Conservation (phyloP, 2,113 vertebrate genomes). For the Prolemur simus region DNA sequence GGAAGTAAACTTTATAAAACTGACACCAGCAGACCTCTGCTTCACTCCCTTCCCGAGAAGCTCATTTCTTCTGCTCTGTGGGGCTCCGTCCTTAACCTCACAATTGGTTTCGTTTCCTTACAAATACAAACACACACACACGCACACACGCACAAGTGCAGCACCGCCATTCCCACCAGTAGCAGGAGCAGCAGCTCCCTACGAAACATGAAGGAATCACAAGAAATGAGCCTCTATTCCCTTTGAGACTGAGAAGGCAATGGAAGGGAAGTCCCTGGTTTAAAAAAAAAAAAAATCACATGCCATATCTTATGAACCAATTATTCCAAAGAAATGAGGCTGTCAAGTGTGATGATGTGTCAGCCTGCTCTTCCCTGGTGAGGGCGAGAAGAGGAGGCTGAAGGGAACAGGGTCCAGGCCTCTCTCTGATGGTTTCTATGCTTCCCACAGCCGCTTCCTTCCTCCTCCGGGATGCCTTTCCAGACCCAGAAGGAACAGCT, state of each 20-base stretch:
- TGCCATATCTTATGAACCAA: background rate
- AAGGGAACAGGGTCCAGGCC: background rate
- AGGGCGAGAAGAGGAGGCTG: background rate
- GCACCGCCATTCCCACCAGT: background rate
- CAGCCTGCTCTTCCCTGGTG: background rate
- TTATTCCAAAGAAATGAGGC: slow-evolving; percentile 16
- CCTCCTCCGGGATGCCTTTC: background rate
- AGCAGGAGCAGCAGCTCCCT: background rate
- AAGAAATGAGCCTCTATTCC: background rate
- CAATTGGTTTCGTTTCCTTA: background rate
- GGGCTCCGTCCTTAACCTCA: background rate
- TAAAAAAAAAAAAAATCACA: background rate
- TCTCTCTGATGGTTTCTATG: background rate
- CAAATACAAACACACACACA: background rate
- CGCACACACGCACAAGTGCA: fast-evolving
- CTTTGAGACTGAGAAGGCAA: background rate
- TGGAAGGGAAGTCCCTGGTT: background rate
- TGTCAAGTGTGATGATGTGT: background rate
- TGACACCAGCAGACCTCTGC: background rate
- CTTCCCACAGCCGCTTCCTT: background rate
- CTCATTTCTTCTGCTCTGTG: background rate
- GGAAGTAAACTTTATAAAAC: background rate
- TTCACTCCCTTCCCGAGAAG: background rate
- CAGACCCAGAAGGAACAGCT: background rate
- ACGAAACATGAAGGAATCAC: background rate